Evolutionary conservation across 2,797 vertebrate genomes (phyloP).

Genomic region (Babyrousa celebensis): DNA sequence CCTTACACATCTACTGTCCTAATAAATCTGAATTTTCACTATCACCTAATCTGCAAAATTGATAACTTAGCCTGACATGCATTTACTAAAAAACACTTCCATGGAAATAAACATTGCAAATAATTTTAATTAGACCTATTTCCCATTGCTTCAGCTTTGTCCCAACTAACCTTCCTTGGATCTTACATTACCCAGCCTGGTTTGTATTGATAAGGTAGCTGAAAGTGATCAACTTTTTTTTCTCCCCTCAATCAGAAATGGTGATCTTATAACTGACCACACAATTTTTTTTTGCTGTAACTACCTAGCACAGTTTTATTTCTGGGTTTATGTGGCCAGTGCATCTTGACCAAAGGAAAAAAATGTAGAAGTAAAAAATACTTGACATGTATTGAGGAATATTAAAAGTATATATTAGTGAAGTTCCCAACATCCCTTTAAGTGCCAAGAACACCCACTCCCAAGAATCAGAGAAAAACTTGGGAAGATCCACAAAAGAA

Average conservation of each 20-base stretch:
- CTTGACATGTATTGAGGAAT: not conserved
- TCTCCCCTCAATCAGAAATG: not conserved
- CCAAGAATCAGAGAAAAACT: not conserved
- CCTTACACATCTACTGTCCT: not conserved
- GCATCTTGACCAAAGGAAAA: constrained; percentile 44
- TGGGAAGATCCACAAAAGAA: not conserved
- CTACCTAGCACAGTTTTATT: constrained; percentile 33
- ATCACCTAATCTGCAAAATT: constrained; percentile 42
- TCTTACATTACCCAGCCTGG: not conserved
- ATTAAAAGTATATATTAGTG: not conserved
- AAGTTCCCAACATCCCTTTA: not conserved
- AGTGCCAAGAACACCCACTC: not conserved
- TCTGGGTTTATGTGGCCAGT: not conserved
- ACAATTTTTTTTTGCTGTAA: constrained; percentile 16
- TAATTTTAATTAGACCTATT: constrained; percentile 12
- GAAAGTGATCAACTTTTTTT: not conserved
- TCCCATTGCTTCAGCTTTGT: not conserved
- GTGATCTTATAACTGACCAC: not conserved
- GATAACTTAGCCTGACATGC: not conserved
- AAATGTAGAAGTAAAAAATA: constrained; percentile 1
- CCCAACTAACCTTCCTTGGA: not conserved
- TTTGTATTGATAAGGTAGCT: not conserved
- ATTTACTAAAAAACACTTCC: constrained; percentile 40
- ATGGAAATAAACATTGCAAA: constrained; percentile 21
- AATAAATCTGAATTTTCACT: constrained; percentile 38